A percentile compares a stretch with the other conserved stretches of the same genome.
phyloP scores from a whole-genome alignment of 2,888 invertebrate species.

The Acanthosepion pharaonis region DNA sequence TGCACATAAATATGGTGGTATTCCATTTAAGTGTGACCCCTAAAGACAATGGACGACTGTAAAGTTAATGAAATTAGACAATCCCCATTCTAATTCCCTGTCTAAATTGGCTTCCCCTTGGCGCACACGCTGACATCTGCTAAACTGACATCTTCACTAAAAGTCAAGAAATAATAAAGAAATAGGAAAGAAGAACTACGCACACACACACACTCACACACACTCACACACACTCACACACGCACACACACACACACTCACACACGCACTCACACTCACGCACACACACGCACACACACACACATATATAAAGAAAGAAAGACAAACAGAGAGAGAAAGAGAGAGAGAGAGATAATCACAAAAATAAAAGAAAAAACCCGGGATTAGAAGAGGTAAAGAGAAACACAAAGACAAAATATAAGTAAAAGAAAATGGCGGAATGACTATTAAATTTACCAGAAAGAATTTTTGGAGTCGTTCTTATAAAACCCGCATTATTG shows the following conservation, averaged over 20 bases:
- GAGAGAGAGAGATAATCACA: too few relatives aligned
- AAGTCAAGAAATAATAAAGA: background rate
- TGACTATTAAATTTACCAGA: too few relatives aligned
- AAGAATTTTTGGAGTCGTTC: too few relatives aligned
- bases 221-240: too few relatives aligned
- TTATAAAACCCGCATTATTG: too few relatives aligned
- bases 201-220: conserved; percentile 1
- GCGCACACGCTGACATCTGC: conserved; percentile 12
- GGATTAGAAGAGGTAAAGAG: too few relatives aligned
- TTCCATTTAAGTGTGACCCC: background rate
- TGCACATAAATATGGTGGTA: background rate
- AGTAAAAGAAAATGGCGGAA: too few relatives aligned
- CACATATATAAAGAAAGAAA: background rate
- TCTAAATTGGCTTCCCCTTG: background rate
- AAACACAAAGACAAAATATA: too few relatives aligned
- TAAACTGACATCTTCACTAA: conserved; percentile 9
- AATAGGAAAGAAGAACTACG: background rate
- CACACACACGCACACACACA: conserved; percentile 33
- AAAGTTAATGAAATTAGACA: conserved; percentile 20
- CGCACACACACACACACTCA: background rate
- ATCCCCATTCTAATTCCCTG: background rate
- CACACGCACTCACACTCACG: too few relatives aligned
- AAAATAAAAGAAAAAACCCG: too few relatives aligned
- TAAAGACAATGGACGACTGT: background rate
- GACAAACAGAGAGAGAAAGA: too few relatives aligned